These are phyloP conservation scores for Monomorium pharaonis DNA, from an alignment of 1,140 invertebrate genomes.

Conservation along the genomic window DNA sequence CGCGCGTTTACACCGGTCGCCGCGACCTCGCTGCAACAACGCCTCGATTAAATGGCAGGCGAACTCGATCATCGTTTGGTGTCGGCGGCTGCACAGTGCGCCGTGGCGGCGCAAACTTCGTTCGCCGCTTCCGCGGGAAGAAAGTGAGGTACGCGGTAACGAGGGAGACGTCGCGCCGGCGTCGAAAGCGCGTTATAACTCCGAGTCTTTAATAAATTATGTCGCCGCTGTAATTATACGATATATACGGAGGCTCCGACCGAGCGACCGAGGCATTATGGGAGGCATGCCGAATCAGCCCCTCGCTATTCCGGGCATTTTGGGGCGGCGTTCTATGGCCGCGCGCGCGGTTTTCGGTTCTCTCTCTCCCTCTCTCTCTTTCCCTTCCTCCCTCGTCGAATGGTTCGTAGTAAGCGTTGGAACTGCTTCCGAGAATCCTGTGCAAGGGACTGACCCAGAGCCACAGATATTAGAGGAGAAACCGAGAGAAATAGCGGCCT, in stretches of 20 bases:
- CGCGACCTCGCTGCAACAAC: constrained; percentile 28
- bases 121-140: constrained; percentile 24
- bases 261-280: constrained; percentile 18
- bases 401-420: neutral
- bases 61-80: neutral
- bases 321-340: constrained; percentile 37
- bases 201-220: constrained; percentile 51
- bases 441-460: constrained; percentile 26
- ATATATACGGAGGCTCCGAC: constrained; percentile 17
- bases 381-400: neutral
- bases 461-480: constrained; percentile 35
- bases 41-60: constrained; percentile 39
- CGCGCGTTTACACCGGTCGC: neutral
- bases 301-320: constrained; percentile 53
- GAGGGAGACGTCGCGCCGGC: neutral
- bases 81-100: too few relatives aligned
- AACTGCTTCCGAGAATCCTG: constrained; percentile 23
- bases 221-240: constrained; percentile 35
- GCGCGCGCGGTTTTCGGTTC: constrained; percentile 30
- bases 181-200: constrained; percentile 39
- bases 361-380: constrained; percentile 25
- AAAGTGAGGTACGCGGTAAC: constrained; percentile 27
- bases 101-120: constrained; percentile 4
- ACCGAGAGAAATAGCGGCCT: constrained; percentile 12
- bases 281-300: constrained; percentile 52